phyloP scores from a whole-genome alignment of 2,113 vertebrate species.

The Eonycteris spelaea region DNA sequence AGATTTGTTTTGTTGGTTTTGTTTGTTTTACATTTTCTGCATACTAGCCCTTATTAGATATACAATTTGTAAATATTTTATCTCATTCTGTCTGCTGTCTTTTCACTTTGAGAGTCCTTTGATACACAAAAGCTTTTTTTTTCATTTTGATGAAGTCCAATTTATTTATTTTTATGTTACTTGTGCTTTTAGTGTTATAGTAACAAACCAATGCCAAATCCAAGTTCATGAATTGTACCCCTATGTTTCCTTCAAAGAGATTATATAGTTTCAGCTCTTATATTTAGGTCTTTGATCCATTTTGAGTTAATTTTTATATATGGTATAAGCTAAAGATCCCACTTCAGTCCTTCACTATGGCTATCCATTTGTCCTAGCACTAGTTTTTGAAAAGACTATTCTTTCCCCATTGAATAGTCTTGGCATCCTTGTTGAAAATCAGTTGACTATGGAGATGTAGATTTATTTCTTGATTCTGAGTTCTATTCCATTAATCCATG shows the following conservation, averaged over 20 bases:
- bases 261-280: background rate
- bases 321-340: background rate
- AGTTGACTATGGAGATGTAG: background rate
- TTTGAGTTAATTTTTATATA: background rate
- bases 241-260: background rate
- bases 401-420: background rate
- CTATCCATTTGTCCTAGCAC: background rate
- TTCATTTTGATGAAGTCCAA: background rate
- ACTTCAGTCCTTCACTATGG: background rate
- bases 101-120: background rate
- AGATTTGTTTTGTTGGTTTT: background rate
- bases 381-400: background rate
- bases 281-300: background rate
- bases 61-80: background rate
- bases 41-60: background rate
- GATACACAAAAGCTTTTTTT: background rate
- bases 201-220: background rate
- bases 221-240: background rate
- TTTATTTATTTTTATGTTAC: background rate
- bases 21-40: background rate
- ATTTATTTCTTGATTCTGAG: background rate
- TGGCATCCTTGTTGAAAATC: background rate
- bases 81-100: background rate
- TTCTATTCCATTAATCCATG: background rate
- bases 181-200: background rate